A percentile compares a stretch with the other conserved stretches of the same genome.
Conservation (phyloP, 2,797 vertebrate species). For the Scyliorhinus canicula region DNA sequence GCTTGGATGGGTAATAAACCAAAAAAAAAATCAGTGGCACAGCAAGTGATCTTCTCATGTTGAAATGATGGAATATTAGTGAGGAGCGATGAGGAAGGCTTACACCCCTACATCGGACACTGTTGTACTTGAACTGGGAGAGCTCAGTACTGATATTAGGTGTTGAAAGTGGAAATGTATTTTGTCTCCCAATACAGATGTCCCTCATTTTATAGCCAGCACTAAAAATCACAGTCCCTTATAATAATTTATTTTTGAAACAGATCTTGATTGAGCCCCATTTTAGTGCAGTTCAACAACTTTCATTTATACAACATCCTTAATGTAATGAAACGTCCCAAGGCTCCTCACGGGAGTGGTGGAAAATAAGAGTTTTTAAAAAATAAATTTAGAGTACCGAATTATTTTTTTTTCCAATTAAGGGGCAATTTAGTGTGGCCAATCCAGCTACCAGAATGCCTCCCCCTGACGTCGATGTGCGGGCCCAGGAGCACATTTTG, state of each 20-base stretch:
- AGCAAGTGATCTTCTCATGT: not conserved
- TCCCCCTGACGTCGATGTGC: no score
- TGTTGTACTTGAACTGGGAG: not conserved
- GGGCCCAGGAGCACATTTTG: no score
- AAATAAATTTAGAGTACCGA: no score
- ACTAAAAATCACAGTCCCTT: not conserved
- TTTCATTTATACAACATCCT: no score
- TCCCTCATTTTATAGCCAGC: not conserved
- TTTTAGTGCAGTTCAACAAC: not conserved
- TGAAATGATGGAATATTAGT: not conserved
- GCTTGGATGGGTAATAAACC: not conserved
- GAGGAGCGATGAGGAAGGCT: not conserved
- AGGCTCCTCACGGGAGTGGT: no score
- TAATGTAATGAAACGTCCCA: no score
- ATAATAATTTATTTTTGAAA: not conserved
- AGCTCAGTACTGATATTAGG: not conserved
- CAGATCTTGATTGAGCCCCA: not conserved
- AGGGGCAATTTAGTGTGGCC: no score
- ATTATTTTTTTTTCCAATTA: no score
- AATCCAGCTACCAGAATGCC: no score
- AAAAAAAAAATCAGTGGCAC: not conserved
- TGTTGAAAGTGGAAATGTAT: not conserved
- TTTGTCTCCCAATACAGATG: not conserved
- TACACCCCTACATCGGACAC: no score
- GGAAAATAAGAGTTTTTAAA: no score